These are phyloP conservation scores for Isurus oxyrinchus DNA, from an alignment of 2,113 vertebrate genomes.

Conservation along the genomic window DNA sequence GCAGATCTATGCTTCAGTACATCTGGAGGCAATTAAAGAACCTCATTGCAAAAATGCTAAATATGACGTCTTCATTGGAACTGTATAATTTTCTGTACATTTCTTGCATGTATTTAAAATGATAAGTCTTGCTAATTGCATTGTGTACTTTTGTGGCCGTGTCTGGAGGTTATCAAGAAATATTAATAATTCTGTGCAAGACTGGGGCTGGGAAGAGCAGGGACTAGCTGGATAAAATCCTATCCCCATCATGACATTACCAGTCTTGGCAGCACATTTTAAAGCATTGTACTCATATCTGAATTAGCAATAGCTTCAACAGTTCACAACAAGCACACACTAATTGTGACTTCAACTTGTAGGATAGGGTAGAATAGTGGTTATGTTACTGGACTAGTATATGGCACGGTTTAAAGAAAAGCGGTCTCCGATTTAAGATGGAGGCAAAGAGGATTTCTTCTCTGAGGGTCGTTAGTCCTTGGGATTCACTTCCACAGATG, in stretches of 20 bases:
- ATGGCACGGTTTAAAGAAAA: neutral
- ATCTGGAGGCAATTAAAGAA: neutral
- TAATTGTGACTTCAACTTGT: neutral
- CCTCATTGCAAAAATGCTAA: neutral
- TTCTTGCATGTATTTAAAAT: neutral
- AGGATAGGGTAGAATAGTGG: neutral
- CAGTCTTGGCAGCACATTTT: neutral
- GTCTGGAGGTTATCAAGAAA: neutral
- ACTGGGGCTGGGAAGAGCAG: neutral
- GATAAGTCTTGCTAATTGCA: neutral
- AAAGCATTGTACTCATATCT: neutral
- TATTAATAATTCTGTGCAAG: neutral
- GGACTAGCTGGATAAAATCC: neutral
- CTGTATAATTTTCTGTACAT: neutral
- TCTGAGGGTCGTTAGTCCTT: neutral
- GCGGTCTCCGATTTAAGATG: neutral
- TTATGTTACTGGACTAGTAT: neutral
- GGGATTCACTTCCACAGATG: neutral
- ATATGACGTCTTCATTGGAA: neutral
- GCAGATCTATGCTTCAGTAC: neutral
- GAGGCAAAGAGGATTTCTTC: neutral
- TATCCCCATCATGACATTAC: neutral
- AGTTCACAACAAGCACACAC: neutral
- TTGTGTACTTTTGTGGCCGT: neutral
- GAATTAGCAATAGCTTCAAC: neutral